Evolutionary conservation across 2,113 vertebrate species (phyloP), one percentile per base, ranked within the genome.

Genomic region (Macquaria ambigua): DNA sequence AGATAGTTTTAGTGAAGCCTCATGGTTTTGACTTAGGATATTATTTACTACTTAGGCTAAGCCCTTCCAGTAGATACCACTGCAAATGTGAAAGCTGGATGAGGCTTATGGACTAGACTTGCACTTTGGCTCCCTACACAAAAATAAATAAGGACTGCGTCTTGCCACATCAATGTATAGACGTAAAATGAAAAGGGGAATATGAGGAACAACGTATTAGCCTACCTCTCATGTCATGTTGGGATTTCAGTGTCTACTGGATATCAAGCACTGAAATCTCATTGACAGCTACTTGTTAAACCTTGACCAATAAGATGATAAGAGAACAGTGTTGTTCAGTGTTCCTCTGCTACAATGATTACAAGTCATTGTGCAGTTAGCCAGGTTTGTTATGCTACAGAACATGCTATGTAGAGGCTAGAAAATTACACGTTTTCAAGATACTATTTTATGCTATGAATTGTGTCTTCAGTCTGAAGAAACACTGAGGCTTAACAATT

Each of bases 261-360:
- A 12, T 20, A 37, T 53, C 46, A 64, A 31, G 58, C 61, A 37
- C 25, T 48, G 37, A 46, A 23, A 39, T 50, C 28, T 68, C 6
- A 37, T 4, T 50, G 12, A 20, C 50, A 85, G n/a, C 72, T 37
- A 14, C 10, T 72, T 63, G 53, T 59, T 76, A 64, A 76, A 70
- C 58, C 68, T 48, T 78, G 46, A 83, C 25, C 64, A 62, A 39
- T 64, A 52, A 66, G 71, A 85, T 39, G n/a, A 43, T 20, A 72
- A 76, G 25, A 72, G 18, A 39, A 63, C n/a, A 41, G 20, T 28
- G 12, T 18, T 0, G 4, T 5, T 67, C 34, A 55, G 12, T 46
- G 5, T 21, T 48, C 25, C n/a, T 71, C 56, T 2, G 12, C 8
- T 71, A 53, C 15, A 25, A 34, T 70, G 50, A 86, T 21, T 46